A percentile compares a stretch with the other conserved stretches of the same genome.
Evolutionary conservation across 1,140 invertebrate genomes (phyloP).

Genomic region (Sarcophaga peregrina): DNA sequence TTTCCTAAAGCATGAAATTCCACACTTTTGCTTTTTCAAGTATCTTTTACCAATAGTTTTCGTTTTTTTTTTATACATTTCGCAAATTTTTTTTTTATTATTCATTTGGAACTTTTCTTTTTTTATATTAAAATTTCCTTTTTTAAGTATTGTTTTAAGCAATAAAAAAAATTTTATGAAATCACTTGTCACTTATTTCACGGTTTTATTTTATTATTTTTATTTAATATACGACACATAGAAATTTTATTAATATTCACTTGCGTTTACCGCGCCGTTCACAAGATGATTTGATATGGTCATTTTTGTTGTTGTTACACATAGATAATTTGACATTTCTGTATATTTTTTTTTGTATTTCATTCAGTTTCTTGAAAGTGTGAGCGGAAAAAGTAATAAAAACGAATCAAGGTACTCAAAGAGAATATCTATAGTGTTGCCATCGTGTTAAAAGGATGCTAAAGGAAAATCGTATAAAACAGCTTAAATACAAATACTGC

Average conservation of each 20-base stretch:
- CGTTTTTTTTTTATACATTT: too few species aligned
- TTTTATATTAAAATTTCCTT: not conserved
- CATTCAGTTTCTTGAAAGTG: not conserved
- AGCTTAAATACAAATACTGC: too few species aligned
- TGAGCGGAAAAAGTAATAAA: not conserved
- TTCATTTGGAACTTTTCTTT: too few species aligned
- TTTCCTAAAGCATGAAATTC: not conserved
- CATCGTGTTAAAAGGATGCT: not conserved
- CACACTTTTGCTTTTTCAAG: conserved; percentile 1
- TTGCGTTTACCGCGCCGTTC: conserved; percentile 22
- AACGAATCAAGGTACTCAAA: conserved; percentile 1
- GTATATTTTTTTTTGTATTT: not conserved
- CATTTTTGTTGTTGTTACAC: conserved; percentile 34
- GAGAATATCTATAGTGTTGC: not conserved
- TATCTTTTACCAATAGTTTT: not conserved
- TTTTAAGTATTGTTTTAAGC: not conserved
- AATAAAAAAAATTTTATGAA: not conserved
- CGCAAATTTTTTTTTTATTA: too few species aligned
- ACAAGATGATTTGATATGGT: conserved; percentile 34
- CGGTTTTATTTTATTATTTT: not conserved
- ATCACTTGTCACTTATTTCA: not conserved
- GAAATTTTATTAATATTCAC: not conserved
- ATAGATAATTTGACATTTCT: conserved; percentile 34
- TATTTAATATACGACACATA: not conserved
- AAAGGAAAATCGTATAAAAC: too few species aligned